Evolutionary conservation across 2,113 vertebrate genomes (phyloP).

Genomic region (Solenodon paradoxus): DNA sequence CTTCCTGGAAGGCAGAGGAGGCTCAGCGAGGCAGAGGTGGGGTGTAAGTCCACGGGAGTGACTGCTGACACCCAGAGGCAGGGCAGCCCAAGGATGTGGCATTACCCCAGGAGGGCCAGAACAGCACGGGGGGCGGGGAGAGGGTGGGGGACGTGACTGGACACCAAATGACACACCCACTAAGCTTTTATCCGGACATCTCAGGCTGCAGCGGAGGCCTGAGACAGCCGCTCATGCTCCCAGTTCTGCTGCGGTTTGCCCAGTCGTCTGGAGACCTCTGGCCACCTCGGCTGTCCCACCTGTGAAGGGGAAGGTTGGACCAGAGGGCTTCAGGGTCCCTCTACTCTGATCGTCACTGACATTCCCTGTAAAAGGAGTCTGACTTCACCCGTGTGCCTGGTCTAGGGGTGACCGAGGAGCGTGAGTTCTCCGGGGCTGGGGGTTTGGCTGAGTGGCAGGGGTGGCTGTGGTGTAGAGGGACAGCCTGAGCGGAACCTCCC

Average conservation of each 20-base stretch:
- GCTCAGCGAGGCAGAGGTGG: background rate
- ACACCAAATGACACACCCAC: fast-evolving
- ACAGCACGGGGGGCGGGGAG: too few species aligned
- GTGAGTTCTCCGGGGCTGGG: background rate
- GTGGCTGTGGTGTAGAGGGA: background rate
- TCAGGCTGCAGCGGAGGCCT: background rate
- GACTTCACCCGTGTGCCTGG: background rate
- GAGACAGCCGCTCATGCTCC: fast-evolving
- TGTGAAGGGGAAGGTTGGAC: background rate
- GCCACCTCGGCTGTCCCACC: background rate
- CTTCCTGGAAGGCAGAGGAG: background rate
- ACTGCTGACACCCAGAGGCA: background rate
- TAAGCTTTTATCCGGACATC: background rate
- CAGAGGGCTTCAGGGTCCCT: background rate
- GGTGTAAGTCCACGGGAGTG: background rate
- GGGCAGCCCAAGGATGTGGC: background rate
- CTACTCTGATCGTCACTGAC: background rate
- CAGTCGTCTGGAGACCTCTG: background rate
- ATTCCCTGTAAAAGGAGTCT: background rate
- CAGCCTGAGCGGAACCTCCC: background rate
- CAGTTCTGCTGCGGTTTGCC: background rate
- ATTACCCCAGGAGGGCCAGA: background rate
- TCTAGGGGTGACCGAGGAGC: background rate
- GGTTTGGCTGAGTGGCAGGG: background rate
- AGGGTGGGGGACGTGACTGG: background rate